Percentiles rank a stretch among this genome's conserved stretches.
These are phyloP conservation scores for Orestias chungarensis DNA, from an alignment of 2,797 vertebrate species.

Conservation along the genomic window DNA sequence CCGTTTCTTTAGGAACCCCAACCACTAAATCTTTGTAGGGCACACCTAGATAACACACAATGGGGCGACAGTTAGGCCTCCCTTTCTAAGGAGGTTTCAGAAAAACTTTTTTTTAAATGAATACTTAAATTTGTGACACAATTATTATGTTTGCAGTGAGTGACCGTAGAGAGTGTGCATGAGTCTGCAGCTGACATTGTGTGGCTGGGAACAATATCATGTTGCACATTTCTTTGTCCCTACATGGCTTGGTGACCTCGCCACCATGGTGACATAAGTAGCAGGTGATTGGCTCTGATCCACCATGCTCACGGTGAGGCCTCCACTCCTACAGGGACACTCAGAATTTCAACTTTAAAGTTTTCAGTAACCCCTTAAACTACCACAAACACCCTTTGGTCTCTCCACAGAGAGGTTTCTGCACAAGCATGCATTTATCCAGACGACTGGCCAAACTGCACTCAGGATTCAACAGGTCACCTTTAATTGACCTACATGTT, in stretches of 20 bases:
- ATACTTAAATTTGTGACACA: background rate
- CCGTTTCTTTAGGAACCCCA: slow-evolving; percentile 78
- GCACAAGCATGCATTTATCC: slow-evolving; percentile 7
- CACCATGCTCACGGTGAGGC: slow-evolving; percentile 59
- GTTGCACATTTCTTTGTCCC: slow-evolving; percentile 79
- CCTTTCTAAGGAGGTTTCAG: background rate
- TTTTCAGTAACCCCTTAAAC: slow-evolving; percentile 29
- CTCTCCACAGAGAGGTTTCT: background rate
- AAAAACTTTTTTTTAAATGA: background rate
- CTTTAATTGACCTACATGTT: slow-evolving; percentile 80
- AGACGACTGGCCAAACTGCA: background rate
- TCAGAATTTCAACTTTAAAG: slow-evolving; percentile 39
- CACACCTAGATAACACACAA: slow-evolving; percentile 62
- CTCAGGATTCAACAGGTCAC: slow-evolving; percentile 63
- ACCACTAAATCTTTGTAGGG: slow-evolving; percentile 77
- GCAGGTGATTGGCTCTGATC: slow-evolving; percentile 79
- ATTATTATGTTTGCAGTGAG: background rate
- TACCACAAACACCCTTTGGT: slow-evolving; percentile 8
- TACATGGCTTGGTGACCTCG: slow-evolving; percentile 72
- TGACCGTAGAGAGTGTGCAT: slow-evolving; percentile 10
- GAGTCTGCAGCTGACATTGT: slow-evolving; percentile 21
- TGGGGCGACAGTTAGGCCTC: background rate
- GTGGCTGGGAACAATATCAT: slow-evolving; percentile 49
- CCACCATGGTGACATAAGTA: slow-evolving; percentile 77
- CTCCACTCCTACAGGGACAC: slow-evolving; percentile 35